A percentile compares a stretch with the other conserved stretches of the same genome.
phyloP scores from a whole-genome alignment of 1,140 invertebrate genomes.

The Ostrea denselamellosa region DNA sequence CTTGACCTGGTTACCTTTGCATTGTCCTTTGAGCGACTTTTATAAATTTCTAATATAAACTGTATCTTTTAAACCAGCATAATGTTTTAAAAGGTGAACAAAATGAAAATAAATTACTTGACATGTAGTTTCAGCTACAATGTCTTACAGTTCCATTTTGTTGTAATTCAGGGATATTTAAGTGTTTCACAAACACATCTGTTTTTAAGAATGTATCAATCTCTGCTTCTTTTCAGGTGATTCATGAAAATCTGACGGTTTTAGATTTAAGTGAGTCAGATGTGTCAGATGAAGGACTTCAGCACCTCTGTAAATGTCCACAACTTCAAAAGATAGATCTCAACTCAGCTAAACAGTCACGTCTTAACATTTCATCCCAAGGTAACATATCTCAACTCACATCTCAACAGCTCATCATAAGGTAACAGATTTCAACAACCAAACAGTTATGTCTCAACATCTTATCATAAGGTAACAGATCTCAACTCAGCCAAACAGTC shows the following conservation, averaged over 20 bases:
- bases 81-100: too few relatives aligned
- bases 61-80: too few relatives aligned
- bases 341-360: constrained; percentile 66
- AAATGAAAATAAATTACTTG: too few relatives aligned
- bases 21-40: too few relatives aligned
- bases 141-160: too few relatives aligned
- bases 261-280: constrained; percentile 65
- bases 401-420: constrained; percentile 63
- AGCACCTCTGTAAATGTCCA: constrained; percentile 56
- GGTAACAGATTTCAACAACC: constrained; percentile 55
- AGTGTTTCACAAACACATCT: too few relatives aligned
- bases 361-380: constrained; percentile 61
- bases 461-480: constrained; percentile 59
- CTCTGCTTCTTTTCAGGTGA: constrained; percentile 58
- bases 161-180: too few relatives aligned
- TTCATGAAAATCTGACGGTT: constrained; percentile 60
- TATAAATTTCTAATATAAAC: too few relatives aligned
- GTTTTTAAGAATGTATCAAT: not conserved
- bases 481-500: not conserved
- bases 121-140: too few relatives aligned
- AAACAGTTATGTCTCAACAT: constrained; percentile 61
- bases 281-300: constrained; percentile 64
- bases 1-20: too few relatives aligned
- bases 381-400: constrained; percentile 57
- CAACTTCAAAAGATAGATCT: constrained; percentile 66